phyloP scores from a whole-genome alignment of 2,888 invertebrate genomes.

The Nomada ruficornis region DNA sequence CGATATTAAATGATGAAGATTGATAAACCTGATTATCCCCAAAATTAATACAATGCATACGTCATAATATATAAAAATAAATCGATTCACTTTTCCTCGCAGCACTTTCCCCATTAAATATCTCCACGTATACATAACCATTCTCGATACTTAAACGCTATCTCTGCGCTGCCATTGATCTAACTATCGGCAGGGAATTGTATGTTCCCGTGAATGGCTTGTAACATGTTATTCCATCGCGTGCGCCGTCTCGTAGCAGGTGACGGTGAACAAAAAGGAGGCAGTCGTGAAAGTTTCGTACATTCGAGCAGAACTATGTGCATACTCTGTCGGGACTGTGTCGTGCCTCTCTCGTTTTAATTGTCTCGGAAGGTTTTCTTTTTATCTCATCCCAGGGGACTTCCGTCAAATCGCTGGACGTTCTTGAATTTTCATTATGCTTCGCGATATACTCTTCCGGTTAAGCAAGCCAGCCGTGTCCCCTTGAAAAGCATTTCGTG shows the following conservation, averaged over 20 bases:
- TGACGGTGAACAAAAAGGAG: slow-evolving; percentile 49
- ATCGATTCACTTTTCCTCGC: neutral
- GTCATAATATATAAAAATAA: neutral
- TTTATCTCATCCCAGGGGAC: slow-evolving; percentile 39
- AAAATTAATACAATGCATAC: neutral
- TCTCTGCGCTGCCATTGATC: slow-evolving; percentile 30
- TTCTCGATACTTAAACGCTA: slow-evolving; percentile 39
- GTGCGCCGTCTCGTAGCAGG: slow-evolving; percentile 46
- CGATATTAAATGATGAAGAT: neutral
- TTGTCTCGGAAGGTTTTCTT: slow-evolving; percentile 61
- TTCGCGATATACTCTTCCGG: neutral
- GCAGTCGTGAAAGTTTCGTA: slow-evolving; percentile 65
- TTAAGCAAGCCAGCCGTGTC: neutral
- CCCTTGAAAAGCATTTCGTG: neutral
- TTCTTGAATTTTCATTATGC: slow-evolving; percentile 17
- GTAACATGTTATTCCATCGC: slow-evolving; percentile 54
- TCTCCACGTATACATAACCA: neutral
- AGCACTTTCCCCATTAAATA: slow-evolving; percentile 14
- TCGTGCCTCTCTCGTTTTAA: slow-evolving; percentile 49
- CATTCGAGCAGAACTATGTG: slow-evolving; percentile 54
- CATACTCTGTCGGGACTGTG: slow-evolving; percentile 24
- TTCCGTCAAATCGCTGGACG: slow-evolving; percentile 38
- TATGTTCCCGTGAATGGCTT: slow-evolving; percentile 50
- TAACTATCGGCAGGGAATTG: slow-evolving; percentile 19
- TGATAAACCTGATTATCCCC: neutral